Percentiles rank a stretch among this genome's conserved stretches.
Conservation (phyloP, 2,888 invertebrate species). For the Acleris emargana region DNA sequence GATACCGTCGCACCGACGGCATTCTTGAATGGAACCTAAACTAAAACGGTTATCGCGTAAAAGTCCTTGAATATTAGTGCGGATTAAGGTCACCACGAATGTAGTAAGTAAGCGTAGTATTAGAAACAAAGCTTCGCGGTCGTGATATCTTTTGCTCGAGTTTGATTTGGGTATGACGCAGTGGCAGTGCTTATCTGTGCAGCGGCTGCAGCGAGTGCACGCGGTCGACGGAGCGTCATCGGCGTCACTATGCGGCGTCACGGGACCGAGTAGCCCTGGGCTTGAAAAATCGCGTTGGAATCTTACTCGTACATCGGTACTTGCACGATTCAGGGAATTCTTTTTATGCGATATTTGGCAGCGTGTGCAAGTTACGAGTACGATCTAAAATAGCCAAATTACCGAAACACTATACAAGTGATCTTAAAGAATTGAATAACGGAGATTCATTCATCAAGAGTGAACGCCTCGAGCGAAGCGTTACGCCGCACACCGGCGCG, state of each 20-base stretch:
- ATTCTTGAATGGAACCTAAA: conserved; percentile 33
- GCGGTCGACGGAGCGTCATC: conserved; percentile 13
- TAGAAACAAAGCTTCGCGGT: conserved; percentile 1
- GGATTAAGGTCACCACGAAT: conserved; percentile 27
- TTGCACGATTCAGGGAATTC: background rate
- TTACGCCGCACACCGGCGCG: conserved; percentile 61
- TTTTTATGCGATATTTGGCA: background rate
- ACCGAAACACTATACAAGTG: no score
- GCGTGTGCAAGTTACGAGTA: background rate
- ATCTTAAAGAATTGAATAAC: background rate
- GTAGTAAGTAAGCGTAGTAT: conserved; percentile 18
- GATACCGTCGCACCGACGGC: conserved; percentile 1
- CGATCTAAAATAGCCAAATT: no score
- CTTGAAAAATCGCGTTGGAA: conserved; percentile 12
- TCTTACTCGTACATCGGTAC: background rate
- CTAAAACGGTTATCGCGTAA: conserved; percentile 33
- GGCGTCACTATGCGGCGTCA: conserved; percentile 38
- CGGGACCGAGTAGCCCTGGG: conserved; percentile 31
- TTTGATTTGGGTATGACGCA: conserved; percentile 5
- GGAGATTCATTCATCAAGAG: background rate
- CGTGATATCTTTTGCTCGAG: background rate
- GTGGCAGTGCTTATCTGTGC: conserved; percentile 14
- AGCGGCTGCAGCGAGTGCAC: conserved; percentile 12
- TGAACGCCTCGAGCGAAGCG: conserved; percentile 44
- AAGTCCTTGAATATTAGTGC: conserved; percentile 28